phyloP scores from a whole-genome alignment of 2,888 invertebrate genomes.

The Spicauda simplicius region DNA sequence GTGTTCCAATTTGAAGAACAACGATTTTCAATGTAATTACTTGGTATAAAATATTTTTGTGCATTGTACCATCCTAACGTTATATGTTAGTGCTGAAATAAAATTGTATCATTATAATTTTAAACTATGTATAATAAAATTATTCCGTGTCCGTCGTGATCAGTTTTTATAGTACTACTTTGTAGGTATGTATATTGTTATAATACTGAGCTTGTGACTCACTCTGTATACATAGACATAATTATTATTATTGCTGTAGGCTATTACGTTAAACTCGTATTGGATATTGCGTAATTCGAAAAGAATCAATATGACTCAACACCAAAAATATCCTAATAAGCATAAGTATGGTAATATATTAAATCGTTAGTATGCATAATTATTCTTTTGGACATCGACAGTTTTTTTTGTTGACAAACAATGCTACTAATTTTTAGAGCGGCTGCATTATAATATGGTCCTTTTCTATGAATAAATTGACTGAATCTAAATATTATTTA shows the following conservation, averaged over 20 bases:
- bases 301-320: slow-evolving; percentile 69
- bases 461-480: neutral
- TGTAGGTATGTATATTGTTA: neutral
- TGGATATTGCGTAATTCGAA: slow-evolving; percentile 72
- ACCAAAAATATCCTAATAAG: slow-evolving; percentile 61
- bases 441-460: neutral
- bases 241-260: slow-evolving; percentile 55
- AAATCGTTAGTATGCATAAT: slow-evolving; percentile 8
- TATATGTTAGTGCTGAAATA: neutral
- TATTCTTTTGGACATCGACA: neutral
- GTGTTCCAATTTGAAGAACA: neutral
- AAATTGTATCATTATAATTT: neutral
- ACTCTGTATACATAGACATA: slow-evolving; percentile 50
- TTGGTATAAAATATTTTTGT: neutral
- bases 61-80: neutral
- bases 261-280: slow-evolving; percentile 74
- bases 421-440: neutral
- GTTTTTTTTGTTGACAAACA: neutral
- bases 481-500: neutral
- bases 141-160: neutral
- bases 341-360: slow-evolving; percentile 41
- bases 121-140: neutral
- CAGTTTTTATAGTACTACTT: neutral
- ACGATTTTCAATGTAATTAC: slow-evolving; percentile 8
- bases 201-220: slow-evolving; percentile 55